These are phyloP conservation scores for Pogonus chalceus DNA, from an alignment of 1,140 invertebrate genomes.

Conservation along the genomic window DNA sequence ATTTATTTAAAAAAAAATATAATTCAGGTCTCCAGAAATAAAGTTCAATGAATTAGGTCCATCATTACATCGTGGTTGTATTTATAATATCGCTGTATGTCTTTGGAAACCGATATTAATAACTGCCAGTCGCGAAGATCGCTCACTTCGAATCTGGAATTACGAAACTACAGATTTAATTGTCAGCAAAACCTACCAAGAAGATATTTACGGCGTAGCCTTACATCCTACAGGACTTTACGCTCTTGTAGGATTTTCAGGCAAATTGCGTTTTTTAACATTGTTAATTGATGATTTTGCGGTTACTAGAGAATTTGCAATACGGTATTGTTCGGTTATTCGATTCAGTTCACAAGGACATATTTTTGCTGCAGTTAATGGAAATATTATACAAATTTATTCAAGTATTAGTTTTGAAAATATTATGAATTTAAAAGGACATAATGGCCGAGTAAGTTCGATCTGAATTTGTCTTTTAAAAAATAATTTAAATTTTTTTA, in stretches of 20 bases:
- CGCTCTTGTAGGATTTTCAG: constrained; percentile 79
- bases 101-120: constrained; percentile 82
- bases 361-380: constrained; percentile 69
- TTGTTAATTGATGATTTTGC: constrained; percentile 81
- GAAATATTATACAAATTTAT: constrained; percentile 69
- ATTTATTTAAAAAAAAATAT: no score
- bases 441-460: constrained; percentile 54
- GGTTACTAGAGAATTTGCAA: constrained; percentile 61
- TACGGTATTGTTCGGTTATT: constrained; percentile 58
- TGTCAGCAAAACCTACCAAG: constrained; percentile 49
- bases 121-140: constrained; percentile 69
- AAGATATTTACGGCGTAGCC: constrained; percentile 67
- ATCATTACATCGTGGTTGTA: constrained; percentile 66
- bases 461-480: neutral
- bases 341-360: constrained; percentile 72
- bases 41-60: constrained; percentile 50
- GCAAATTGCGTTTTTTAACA: constrained; percentile 77
- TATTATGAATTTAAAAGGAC: constrained; percentile 64
- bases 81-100: constrained; percentile 70
- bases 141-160: constrained; percentile 82
- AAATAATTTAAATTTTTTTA: neutral
- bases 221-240: constrained; percentile 79
- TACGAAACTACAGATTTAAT: constrained; percentile 51
- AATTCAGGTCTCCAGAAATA: no score
- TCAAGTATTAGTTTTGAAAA: constrained; percentile 62